These are phyloP conservation scores for Drosophila triauraria DNA, from an alignment of 1,140 invertebrate species.

Conservation along the genomic window DNA sequence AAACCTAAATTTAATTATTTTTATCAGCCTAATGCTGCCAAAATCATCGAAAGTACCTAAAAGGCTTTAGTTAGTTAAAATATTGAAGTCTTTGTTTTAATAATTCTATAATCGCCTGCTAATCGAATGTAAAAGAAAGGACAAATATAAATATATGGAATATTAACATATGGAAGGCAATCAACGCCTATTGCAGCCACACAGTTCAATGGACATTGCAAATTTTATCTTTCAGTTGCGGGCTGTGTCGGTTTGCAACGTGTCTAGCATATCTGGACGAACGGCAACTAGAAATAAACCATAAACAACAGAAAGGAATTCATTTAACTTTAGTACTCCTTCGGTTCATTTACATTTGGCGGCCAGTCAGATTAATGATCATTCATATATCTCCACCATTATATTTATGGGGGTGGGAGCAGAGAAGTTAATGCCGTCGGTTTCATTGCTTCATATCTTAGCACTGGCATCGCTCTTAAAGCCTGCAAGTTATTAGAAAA, in stretches of 20 bases:
- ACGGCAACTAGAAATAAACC: neutral
- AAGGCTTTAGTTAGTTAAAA: conserved; percentile 1
- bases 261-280: conserved; percentile 42
- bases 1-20: neutral
- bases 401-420: conserved; percentile 5
- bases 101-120: conserved; percentile 12
- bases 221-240: conserved; percentile 12
- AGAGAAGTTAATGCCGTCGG: conserved; percentile 4
- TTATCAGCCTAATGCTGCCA: neutral
- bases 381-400: conserved; percentile 37
- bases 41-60: neutral
- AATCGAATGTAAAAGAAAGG: conserved; percentile 10
- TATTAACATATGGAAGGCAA: neutral
- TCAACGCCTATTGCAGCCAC: neutral
- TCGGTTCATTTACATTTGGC: conserved; percentile 30
- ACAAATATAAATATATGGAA: conserved; percentile 4
- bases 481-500: conserved; percentile 65
- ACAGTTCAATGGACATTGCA: conserved; percentile 51
- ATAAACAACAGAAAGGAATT: neutral
- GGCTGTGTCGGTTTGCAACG: conserved; percentile 23
- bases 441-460: conserved; percentile 47
- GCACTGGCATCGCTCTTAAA: conserved; percentile 49
- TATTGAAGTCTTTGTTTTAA: conserved; percentile 1
- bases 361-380: conserved; percentile 49
- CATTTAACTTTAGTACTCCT: conserved; percentile 7